A percentile compares a stretch with the other conserved stretches of the same genome.
phyloP scores from a whole-genome alignment of 2,888 invertebrate genomes.

The Exocentrus adspersus region DNA sequence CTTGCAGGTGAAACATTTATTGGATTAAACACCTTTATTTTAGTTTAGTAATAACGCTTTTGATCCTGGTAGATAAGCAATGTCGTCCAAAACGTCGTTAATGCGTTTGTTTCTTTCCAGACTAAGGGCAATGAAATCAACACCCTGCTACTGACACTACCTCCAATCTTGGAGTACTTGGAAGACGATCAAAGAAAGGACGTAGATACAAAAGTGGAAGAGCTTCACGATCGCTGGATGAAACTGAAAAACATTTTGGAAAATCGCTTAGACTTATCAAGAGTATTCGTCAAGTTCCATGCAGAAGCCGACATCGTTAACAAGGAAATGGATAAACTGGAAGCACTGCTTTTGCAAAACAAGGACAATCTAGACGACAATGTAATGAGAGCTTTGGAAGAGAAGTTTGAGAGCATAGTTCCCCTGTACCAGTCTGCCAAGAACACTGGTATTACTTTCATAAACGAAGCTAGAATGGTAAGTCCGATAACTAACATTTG shows the following conservation, averaged over 20 bases:
- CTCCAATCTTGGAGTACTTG: slow-evolving; percentile 71
- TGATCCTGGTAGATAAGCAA: no score
- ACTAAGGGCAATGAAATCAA: slow-evolving; percentile 76
- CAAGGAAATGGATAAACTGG: slow-evolving; percentile 73
- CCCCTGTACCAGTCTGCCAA: slow-evolving; percentile 74
- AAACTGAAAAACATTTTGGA: slow-evolving; percentile 70
- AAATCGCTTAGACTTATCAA: slow-evolving; percentile 73
- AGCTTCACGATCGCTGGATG: slow-evolving; percentile 72
- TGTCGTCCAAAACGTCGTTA: no score
- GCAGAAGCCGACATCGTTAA: slow-evolving; percentile 74
- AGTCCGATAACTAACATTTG: slow-evolving; percentile 40
- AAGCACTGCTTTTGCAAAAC: slow-evolving; percentile 68
- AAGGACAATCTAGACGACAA: slow-evolving; percentile 65
- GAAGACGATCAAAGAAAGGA: slow-evolving; percentile 73
- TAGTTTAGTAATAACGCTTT: not conserved
- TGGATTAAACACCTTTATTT: no score
- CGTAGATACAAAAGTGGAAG: slow-evolving; percentile 71
- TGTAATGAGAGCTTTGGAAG: slow-evolving; percentile 67
- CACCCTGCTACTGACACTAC: slow-evolving; percentile 70
- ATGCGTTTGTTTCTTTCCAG: slow-evolving; percentile 64
- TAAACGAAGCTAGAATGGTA: slow-evolving; percentile 70
- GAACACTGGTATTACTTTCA: slow-evolving; percentile 74
- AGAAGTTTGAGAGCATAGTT: slow-evolving; percentile 73
- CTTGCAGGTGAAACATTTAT: slow-evolving; percentile 68
- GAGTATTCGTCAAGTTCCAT: slow-evolving; percentile 78